phyloP scores from a whole-genome alignment of 2,888 invertebrate species.

The Taenaris catops region DNA sequence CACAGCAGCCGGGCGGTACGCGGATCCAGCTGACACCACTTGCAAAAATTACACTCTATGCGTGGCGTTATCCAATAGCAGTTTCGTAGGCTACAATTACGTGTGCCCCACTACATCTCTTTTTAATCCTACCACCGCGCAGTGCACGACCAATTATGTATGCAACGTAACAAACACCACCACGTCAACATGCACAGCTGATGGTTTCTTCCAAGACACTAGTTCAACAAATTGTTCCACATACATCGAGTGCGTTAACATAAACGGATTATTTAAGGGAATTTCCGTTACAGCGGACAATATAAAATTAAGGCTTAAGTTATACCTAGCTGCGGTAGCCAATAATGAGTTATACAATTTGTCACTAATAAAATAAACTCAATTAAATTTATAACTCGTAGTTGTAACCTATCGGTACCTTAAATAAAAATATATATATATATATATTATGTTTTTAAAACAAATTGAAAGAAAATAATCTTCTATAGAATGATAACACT shows the following conservation, averaged over 20 bases:
- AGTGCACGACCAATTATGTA: conserved; percentile 52
- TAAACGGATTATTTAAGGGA: no score
- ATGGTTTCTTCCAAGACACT: conserved; percentile 51
- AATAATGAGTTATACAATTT: no score
- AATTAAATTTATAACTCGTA: no score
- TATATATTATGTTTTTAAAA: no score
- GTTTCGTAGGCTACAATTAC: conserved; percentile 50
- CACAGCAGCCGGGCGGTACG: conserved; percentile 49
- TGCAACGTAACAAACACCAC: conserved; percentile 37
- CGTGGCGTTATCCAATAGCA: conserved; percentile 32
- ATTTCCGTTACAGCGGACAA: no score
- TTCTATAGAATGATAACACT: no score
- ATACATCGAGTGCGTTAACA: conserved; percentile 57
- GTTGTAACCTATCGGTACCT: no score
- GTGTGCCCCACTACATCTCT: conserved; percentile 59
- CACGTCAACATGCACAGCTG: conserved; percentile 43
- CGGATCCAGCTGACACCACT: conserved; percentile 51
- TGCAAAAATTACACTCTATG: conserved; percentile 65
- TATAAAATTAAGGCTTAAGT: no score
- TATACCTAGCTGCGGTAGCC: no score
- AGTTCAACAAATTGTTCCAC: conserved; percentile 44
- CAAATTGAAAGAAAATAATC: no score
- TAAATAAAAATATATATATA: no score
- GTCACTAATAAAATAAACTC: no score
- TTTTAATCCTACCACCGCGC: conserved; percentile 47